Base-by-base conservation (phyloP, 2,797 vertebrate species). In the Platyrinchus mystaceus region DNA sequence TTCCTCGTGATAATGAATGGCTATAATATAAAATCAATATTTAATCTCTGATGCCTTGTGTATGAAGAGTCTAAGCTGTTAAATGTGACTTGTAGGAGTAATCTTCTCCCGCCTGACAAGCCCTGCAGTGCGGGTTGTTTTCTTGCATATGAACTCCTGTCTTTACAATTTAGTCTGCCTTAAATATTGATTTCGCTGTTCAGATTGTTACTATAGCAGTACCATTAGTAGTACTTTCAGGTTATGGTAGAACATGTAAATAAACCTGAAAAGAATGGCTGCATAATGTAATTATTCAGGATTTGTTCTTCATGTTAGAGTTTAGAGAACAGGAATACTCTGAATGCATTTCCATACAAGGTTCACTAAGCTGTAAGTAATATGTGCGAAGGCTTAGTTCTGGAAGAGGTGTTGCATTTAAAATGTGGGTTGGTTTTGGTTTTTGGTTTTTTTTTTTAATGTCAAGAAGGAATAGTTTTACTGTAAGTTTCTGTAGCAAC, bases 21-120 rank as follows among this genome's bases (percentile, higher is more conserved):
- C 75, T 85, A 14, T 85, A 94, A 89, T 76, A 46, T 87, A 94
- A 96, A 96, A 96, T 93, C 93, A 96, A 89, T 97, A 95, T 94
- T 95, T 97, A 93, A 94, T 95, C 84, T 93, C 55, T 0, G 0
- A 18, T 91, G 69, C 47, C 68, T 93, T 53, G 6, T 78, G 58
- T 89, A 46, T 87, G 87, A 59, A 76, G 89, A 82, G 46, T 50
- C 52, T 89, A 34, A 94, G 70, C 59, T 87, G 41, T 52, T 70
- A 85, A 81, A 88, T 0, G 10, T 95, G 94, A 81, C 71, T 84
- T 78, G 43, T 44, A 60, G 50, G 21, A 63, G 30, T 77, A 87
- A 93, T 90, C 24, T 58, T 87, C 63, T 86, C 34, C 88, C 73
- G 82, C 28, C 27, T 80, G 36, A 39, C 32, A 23, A 36, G 23